A percentile compares a stretch with the other conserved stretches of the same genome.
Conservation (phyloP, 2,797 vertebrate species). For the Chloroceryle inda region DNA sequence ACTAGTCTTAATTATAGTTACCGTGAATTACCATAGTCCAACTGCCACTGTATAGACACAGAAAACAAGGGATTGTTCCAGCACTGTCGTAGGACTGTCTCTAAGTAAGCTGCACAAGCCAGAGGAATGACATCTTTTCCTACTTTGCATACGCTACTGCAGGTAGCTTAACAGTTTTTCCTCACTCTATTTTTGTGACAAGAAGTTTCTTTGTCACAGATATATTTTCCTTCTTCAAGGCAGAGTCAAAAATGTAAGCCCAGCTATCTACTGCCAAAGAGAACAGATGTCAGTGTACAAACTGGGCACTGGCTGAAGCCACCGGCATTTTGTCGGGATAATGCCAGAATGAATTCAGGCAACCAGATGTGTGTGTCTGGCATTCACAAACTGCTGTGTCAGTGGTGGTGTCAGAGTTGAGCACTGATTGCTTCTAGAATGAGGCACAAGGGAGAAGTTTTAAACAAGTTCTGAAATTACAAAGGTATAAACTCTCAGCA, state of each 20-base stretch:
- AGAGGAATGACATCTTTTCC: not conserved
- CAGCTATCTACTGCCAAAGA: not conserved
- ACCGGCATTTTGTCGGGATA: constrained; percentile 62
- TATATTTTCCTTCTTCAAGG: not conserved
- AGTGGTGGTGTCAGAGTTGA: constrained; percentile 5
- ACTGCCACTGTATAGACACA: not conserved
- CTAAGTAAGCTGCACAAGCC: not conserved
- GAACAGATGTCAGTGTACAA: constrained; percentile 57
- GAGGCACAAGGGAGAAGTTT: not conserved
- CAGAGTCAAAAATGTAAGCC: not conserved
- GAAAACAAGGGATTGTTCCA: not conserved
- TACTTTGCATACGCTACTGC: not conserved
- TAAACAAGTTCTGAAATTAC: not conserved
- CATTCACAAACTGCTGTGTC: constrained; percentile 13
- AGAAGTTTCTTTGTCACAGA: not conserved
- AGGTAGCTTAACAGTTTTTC: not conserved
- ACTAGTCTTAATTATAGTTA: not conserved
- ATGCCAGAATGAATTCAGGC: constrained; percentile 10
- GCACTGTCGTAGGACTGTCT: not conserved
- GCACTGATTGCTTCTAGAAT: not conserved
- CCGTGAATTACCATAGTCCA: not conserved
- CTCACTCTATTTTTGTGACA: not conserved
- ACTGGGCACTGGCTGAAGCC: constrained; percentile 14
- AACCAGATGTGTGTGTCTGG: constrained; percentile 43
- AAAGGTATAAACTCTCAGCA: not conserved